Conservation (phyloP, 2,113 vertebrate genomes). For the Hypocryptadius cinnamomeus region DNA sequence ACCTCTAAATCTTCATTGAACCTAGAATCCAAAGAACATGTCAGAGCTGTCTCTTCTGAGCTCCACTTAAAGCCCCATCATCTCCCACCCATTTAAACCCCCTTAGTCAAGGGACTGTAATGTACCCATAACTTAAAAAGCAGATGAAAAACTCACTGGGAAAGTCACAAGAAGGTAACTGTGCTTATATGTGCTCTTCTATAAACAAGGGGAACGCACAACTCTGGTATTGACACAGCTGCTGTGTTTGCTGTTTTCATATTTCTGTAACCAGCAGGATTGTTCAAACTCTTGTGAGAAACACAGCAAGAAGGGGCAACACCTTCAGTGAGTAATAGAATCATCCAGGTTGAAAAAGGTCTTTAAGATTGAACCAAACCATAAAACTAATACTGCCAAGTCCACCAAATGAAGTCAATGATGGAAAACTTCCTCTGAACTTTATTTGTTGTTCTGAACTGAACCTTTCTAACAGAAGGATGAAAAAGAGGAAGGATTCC, state of each 20-base stretch:
- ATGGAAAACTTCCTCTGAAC: background rate
- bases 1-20: background rate
- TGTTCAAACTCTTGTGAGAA: background rate
- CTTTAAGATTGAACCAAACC: accelerated
- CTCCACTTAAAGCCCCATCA: background rate
- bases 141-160: background rate
- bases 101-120: background rate
- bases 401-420: background rate
- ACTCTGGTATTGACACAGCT: background rate
- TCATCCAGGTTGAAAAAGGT: background rate
- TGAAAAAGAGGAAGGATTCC: background rate
- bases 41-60: background rate
- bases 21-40: background rate
- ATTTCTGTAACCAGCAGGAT: background rate
- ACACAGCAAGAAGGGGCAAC: background rate
- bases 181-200: background rate
- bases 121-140: background rate
- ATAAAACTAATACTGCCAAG: background rate
- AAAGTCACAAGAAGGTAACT: background rate
- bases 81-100: background rate
- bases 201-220: background rate
- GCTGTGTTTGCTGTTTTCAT: accelerated
- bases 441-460: background rate
- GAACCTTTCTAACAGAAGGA: background rate
- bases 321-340: background rate